phyloP scores from a whole-genome alignment of 2,797 vertebrate genomes.

The Ceyx erithaca region DNA sequence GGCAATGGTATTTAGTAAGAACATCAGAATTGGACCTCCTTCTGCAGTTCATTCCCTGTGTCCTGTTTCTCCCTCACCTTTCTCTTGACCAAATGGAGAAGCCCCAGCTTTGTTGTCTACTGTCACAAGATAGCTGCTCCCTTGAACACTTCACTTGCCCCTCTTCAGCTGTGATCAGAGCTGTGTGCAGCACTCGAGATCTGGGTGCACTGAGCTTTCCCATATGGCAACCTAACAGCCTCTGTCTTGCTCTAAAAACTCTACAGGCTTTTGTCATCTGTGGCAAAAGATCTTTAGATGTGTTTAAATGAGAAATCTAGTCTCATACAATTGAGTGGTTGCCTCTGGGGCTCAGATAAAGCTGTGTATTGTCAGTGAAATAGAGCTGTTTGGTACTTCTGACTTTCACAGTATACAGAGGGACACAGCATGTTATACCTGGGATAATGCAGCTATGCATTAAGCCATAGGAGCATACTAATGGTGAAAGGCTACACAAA shows the following conservation, averaged over 20 bases:
- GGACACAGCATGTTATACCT: not conserved
- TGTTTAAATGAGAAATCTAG: conserved; percentile 34
- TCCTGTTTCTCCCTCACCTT: conserved; percentile 2
- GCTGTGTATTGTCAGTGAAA: conserved; percentile 13
- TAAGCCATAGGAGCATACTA: not conserved
- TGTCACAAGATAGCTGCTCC: not conserved
- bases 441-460: not conserved
- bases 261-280: conserved; percentile 19
- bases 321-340: not conserved
- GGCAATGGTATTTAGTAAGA: not conserved
- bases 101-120: conserved; percentile 17
- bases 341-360: conserved; percentile 49
- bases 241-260: conserved; percentile 40
- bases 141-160: not conserved
- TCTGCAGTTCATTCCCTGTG: not conserved
- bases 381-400: conserved; percentile 23
- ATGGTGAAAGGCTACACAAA: not conserved
- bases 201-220: not conserved
- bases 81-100: conserved; percentile 5
- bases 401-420: not conserved
- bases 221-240: not conserved
- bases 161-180: conserved; percentile 20
- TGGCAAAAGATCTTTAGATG: conserved; percentile 31
- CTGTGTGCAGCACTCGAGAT: not conserved
- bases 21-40: not conserved